Conservation (phyloP, 64 coral and sea anemone genomes). For the Porites lutea region DNA sequence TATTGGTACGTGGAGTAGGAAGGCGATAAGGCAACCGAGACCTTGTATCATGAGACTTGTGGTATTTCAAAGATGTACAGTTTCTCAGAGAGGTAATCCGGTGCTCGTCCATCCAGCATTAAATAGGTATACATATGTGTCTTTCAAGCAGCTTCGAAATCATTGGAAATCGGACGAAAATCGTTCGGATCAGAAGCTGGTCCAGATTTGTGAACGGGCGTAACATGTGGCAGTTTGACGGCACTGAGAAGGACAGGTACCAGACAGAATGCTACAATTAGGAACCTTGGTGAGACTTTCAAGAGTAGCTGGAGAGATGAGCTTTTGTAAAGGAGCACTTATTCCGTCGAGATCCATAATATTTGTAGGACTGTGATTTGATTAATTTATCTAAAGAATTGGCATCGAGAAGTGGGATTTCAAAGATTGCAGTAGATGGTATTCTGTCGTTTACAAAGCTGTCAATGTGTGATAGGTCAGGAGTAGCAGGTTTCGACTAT, state of each 20-base stretch:
- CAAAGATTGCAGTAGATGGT: background rate
- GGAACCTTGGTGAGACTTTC: constrained; percentile 1
- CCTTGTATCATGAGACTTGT: too few relatives aligned
- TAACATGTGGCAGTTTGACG: constrained; percentile 43
- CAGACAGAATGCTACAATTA: constrained; percentile 40
- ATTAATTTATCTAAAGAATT: background rate
- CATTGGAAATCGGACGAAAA: background rate
- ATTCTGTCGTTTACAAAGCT: background rate
- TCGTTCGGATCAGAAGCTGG: background rate
- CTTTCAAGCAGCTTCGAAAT: too few relatives aligned
- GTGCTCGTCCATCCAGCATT: too few relatives aligned
- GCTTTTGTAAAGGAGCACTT: background rate
- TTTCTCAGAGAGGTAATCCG: too few relatives aligned
- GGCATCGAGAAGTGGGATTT: too few relatives aligned
- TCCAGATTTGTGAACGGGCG: constrained; percentile 28
- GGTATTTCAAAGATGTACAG: too few relatives aligned
- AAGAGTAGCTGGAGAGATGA: background rate
- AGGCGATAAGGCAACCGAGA: too few relatives aligned
- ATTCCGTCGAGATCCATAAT: constrained; percentile 12
- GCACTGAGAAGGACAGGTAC: constrained; percentile 13
- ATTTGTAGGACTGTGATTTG: constrained; percentile 8
- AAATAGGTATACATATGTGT: too few relatives aligned
- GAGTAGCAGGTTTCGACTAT: background rate
- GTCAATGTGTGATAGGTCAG: background rate
- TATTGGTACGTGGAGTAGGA: too few relatives aligned